A percentile compares a stretch with the other conserved stretches of the same genome.
phyloP scores from a whole-genome alignment of 1,140 invertebrate genomes.

The Armadillidium nasatum region DNA sequence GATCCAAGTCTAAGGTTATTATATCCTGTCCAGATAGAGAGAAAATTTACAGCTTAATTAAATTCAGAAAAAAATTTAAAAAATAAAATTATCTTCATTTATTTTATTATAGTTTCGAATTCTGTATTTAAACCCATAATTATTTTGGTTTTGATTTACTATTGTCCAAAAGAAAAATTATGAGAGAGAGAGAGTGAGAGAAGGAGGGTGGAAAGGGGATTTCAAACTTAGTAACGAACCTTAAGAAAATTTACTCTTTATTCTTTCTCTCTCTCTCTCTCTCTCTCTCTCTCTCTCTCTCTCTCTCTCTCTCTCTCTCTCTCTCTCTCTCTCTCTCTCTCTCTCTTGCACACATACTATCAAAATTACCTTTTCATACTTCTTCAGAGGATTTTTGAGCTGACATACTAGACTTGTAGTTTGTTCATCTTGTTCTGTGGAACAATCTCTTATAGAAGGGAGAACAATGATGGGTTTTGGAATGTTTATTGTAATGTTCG shows the following conservation, averaged over 20 bases:
- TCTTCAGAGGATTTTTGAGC: not conserved
- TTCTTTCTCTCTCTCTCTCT: too few species aligned
- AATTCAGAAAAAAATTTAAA: too few species aligned
- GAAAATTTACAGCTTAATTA: not conserved
- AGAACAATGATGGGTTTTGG: not conserved
- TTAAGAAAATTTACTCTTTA: too few species aligned
- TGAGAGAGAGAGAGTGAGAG: not conserved
- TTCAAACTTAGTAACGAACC: not conserved
- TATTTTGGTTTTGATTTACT: too few species aligned
- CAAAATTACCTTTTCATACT: not conserved
- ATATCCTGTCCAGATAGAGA: not conserved
- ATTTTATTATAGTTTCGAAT: not conserved
- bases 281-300: too few species aligned
- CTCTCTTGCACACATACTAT: too few species aligned
- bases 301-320: too few species aligned
- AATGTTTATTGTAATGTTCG: constrained; percentile 19
- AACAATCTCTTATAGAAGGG: not conserved
- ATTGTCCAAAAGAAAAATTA: too few species aligned
- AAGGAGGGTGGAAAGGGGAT: not conserved
- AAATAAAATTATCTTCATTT: not conserved
- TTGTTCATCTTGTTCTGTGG: not conserved
- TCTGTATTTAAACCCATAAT: too few species aligned
- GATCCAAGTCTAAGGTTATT: not conserved
- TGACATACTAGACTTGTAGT: not conserved
- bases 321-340: too few species aligned